Evolutionary conservation across 2,888 invertebrate genomes (phyloP), one percentile per base, ranked within the genome.

Genomic region (Notocelia uddmanniana): DNA sequence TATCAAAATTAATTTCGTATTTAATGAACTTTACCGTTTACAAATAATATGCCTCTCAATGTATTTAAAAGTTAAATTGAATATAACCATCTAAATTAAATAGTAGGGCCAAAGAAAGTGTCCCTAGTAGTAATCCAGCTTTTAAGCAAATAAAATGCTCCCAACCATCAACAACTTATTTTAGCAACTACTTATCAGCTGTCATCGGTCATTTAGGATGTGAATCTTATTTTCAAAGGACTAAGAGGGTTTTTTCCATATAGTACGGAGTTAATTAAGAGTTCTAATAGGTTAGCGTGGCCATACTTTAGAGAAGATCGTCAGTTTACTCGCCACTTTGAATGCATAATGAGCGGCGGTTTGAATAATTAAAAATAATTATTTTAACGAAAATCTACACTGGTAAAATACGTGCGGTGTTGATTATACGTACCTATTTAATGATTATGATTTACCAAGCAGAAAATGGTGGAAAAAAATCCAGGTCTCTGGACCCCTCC

Each of bases 261-360:
- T 8, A 5, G 19, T 63, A 34, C 1, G 21, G 21, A 9, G 19
- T n/a, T 21, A 50, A 19, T 34, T 34, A 52, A 11, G 63, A 50
- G 34, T 9, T 19, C 15, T 21, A 52, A 26, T 31, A 34, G 21
- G 80, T 76, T 79, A 76, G 77, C 75, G 77, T 76, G 80, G 78
- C 34, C 21, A 82, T 81, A 82, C 82, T 85, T 81, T 77, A 80
- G 78, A 80, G 78, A 79, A 81, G 79, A 79, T 79, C 75, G 77
- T 73, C 78, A 78, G 79, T 79, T 78, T 79, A 81, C 78, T 79
- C 79, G 79, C 78, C 80, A 81, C 80, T 81, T 80, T 87, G 87
- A 88, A 88, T 87, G 79, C 79, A 78, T 85, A 86, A 88, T 85
- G 85, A 87, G 82, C 79, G 77, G 79, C 81, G 81, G 81, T 81